These are phyloP conservation scores for Temnothorax unifasciatus DNA, from an alignment of 2,888 invertebrate species.

Conservation along the genomic window DNA sequence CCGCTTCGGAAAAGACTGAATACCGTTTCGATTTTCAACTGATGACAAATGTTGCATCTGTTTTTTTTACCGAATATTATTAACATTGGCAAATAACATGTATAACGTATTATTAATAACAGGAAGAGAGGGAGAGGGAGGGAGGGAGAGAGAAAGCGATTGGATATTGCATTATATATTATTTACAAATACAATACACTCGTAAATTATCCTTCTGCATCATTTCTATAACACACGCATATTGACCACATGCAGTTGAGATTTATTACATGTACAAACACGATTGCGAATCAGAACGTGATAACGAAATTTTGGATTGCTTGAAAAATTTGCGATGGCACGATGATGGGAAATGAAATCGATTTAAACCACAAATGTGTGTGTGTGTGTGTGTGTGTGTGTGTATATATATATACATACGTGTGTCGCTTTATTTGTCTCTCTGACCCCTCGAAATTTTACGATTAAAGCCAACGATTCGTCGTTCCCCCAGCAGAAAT, in stretches of 20 bases:
- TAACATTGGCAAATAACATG: not conserved
- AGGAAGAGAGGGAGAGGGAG: not conserved
- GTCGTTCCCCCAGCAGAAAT: conserved; percentile 56
- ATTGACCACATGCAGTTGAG: not conserved
- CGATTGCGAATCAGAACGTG: not conserved
- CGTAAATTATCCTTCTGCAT: not conserved
- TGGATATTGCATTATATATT: not conserved
- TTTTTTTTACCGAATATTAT: not conserved
- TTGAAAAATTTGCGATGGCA: conserved; percentile 26
- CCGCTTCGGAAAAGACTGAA: conserved; percentile 43
- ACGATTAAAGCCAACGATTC: conserved; percentile 57
- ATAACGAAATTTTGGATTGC: conserved; percentile 35
- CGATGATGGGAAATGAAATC: conserved; percentile 55
- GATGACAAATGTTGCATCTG: not conserved
- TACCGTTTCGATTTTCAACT: not conserved
- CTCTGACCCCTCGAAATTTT: conserved; percentile 52
- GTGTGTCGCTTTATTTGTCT: conserved; percentile 19
- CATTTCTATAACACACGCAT: not conserved
- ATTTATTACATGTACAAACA: not conserved
- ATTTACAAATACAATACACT: not conserved
- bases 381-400: not conserved
- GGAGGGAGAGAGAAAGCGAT: not conserved
- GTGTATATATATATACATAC: not conserved
- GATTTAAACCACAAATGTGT: conserved; percentile 56
- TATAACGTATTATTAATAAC: not conserved